A percentile compares a stretch with the other conserved stretches of the same genome.
These are phyloP conservation scores for Neodiprion fabricii DNA, from an alignment of 1,140 invertebrate genomes.

Conservation along the genomic window DNA sequence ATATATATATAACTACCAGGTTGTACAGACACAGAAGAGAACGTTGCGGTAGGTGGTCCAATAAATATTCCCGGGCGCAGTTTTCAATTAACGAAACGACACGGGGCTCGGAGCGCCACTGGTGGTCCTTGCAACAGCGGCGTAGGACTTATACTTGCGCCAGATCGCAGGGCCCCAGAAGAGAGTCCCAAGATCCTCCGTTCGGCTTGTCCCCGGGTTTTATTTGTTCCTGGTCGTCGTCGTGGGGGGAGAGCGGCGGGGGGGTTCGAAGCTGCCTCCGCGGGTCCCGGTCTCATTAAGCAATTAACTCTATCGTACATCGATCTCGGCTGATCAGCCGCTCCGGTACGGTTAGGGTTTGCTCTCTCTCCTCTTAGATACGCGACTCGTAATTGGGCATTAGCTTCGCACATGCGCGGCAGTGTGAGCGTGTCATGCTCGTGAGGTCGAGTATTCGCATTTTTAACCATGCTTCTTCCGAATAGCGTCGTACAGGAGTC, in stretches of 20 bases:
- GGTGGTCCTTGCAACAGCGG: slow-evolving; percentile 12
- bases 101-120: slow-evolving; percentile 7
- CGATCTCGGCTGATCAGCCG: slow-evolving; percentile 13
- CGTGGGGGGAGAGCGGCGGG: background rate
- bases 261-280: background rate
- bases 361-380: slow-evolving; percentile 1
- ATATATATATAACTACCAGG: no score
- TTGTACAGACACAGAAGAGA: background rate
- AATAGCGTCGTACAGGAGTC: background rate
- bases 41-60: slow-evolving; percentile 14
- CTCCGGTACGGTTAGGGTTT: background rate
- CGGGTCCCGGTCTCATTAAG: slow-evolving; percentile 12
- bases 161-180: background rate
- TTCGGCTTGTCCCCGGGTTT: slow-evolving; percentile 8
- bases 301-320: slow-evolving; percentile 17
- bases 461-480: background rate
- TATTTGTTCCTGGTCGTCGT: background rate
- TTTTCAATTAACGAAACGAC: slow-evolving; percentile 18
- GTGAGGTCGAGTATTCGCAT: background rate
- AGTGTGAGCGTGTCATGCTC: no score
- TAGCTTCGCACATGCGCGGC: background rate
- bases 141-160: slow-evolving; percentile 8
- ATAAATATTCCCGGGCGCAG: slow-evolving; percentile 15
- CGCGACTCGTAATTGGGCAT: slow-evolving; percentile 12
- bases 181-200: background rate